Percentiles rank a stretch among this genome's conserved stretches.
Evolutionary conservation across 2,113 vertebrate genomes (phyloP).

Genomic region (Clinocottus analis): DNA sequence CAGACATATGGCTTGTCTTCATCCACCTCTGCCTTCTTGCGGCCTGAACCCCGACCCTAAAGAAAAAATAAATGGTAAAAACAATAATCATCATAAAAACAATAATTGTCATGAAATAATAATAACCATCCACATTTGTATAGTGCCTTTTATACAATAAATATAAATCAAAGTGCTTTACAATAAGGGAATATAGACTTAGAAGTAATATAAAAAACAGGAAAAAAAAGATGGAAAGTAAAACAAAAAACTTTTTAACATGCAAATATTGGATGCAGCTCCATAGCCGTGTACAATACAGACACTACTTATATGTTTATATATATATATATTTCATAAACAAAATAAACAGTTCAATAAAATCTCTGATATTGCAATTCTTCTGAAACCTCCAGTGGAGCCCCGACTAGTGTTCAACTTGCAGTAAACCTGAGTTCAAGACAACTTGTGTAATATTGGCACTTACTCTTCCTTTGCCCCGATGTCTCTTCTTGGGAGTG

Average conservation of each 20-base stretch:
- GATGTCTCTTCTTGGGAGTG: slow-evolving; percentile 95
- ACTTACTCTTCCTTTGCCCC: slow-evolving; percentile 96
- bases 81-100: background rate
- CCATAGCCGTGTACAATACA: background rate
- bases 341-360: background rate
- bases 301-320: background rate
- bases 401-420: too few relatives aligned
- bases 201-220: background rate
- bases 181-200: background rate
- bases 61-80: slow-evolving; percentile 42
- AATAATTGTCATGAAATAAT: background rate
- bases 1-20: slow-evolving; percentile 98
- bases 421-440: background rate
- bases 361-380: background rate
- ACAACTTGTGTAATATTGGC: background rate
- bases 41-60: slow-evolving; percentile 93
- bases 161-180: background rate
- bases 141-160: background rate
- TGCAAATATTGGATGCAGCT: background rate
- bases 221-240: background rate
- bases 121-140: background rate
- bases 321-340: background rate
- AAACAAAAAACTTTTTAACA: slow-evolving; percentile 1
- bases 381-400: background rate
- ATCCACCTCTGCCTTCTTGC: slow-evolving; percentile 91